Evolutionary conservation across 1,140 invertebrate genomes (phyloP).

Genomic region (Hesperophylax magnus): DNA sequence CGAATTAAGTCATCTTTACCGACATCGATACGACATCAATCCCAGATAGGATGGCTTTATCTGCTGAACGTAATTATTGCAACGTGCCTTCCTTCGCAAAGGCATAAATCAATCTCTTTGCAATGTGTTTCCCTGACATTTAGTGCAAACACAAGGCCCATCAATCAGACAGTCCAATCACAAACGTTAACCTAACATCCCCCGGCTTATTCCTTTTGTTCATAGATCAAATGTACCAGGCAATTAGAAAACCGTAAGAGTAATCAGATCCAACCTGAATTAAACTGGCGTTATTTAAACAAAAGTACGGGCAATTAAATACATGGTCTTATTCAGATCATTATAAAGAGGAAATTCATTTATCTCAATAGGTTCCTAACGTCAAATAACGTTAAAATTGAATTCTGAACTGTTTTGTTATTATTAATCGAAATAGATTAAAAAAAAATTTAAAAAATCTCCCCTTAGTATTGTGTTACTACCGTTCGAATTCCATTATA

Average conservation of each 20-base stretch:
- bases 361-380: no score
- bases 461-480: neutral
- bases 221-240: neutral
- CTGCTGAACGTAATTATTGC: constrained; percentile 51
- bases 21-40: neutral
- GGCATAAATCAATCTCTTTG: constrained; percentile 59
- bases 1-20: neutral
- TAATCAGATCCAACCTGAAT: neutral
- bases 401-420: no score
- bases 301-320: no score
- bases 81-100: constrained; percentile 46
- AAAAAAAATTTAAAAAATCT: no score
- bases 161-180: constrained; percentile 58
- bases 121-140: constrained; percentile 56
- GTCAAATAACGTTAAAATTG: no score
- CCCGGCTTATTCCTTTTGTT: constrained; percentile 17
- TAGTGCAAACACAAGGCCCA: constrained; percentile 53
- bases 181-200: constrained; percentile 47
- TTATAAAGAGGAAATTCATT: no score
- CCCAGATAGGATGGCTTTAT: neutral
- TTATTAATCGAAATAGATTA: no score
- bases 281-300: no score
- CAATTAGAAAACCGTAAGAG: constrained; percentile 26
- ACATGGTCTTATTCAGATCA: no score
- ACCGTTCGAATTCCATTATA: constrained; percentile 43